Base-by-base conservation (phyloP, 2,797 vertebrate species). In the Bovichtus diacanthus region DNA sequence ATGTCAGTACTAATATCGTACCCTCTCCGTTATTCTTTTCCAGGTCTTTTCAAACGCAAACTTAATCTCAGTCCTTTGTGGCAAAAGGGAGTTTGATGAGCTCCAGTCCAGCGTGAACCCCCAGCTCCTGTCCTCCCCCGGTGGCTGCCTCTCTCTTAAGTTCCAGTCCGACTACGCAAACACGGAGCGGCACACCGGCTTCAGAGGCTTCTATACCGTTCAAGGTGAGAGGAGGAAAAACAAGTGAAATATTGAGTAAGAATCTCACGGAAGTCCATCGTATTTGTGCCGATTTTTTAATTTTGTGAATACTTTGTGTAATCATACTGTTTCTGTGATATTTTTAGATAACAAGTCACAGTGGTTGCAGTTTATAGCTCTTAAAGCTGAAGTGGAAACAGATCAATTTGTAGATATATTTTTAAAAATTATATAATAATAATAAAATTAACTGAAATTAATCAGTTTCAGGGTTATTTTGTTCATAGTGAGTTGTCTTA, bases 91-190 rank as follows among this genome's bases (percentile, higher is more conserved):
- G 0, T 76, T 79, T 54, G 72, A 91, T 65, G 91, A 93, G 59
- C 93, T 96, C 34, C 70, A 90, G 64, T 65, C 78, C 0, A 9
- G 27, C 1, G 84, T 95, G 21, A 95, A 95, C 53, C 94, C 97
- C 60, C 84, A 64, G 2, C 96, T 98, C 25, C 80, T 92, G 65
- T 87, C 84, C 1, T 21, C 92, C 18, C 70, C 93, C 0, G 92
- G 94, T 6, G 96, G 95, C 44, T 96, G 90, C 58, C 90, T 98
- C 64, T 93, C 84, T 12, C 13, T 99, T 21, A 72, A 3, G 13
- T 99, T 99, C 79, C 87, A 90, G 19, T 95, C 97, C 0, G 97
- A 99, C 88, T 99, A 94, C 90, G 98, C 98, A 71, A 98, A 99
- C 36, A 93, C 92, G 49, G 87, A 94, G 68, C 95, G 90, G 56